Base-by-base conservation (phyloP, 2,113 vertebrate species). In the Mandrillus leucophaeus region DNA sequence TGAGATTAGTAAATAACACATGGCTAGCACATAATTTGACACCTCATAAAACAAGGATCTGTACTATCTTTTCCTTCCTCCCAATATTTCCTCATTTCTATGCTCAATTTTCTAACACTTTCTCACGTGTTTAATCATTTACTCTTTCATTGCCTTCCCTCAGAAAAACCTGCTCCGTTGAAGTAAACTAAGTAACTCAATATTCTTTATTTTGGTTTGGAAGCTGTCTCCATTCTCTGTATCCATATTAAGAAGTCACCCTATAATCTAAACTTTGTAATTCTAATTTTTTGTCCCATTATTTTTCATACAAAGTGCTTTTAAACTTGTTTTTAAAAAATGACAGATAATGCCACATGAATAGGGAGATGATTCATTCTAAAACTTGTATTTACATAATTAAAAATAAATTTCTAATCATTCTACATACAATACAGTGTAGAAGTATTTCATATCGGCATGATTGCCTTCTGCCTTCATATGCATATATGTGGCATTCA, bases 361-460 rank as follows among this genome's bases (percentile, higher is more conserved):
- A 94, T 68, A 94, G 12, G 61, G 5, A 79, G 25, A 35, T 88
- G 64, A 73, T 75, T 66, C 75, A 40, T 43, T 45, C 30, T 30
- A 93, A 96, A 97, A 87, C 43, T 59, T 68, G 59, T 6, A 38
- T 93, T 93, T 73, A 90, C 90, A 64, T n/a, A 95, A 59, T 76
- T 45, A 35, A 79, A 86, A 91, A 59, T 50, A 85, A 78, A 78
- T 86, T 30, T 91, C 20, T 72, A 90, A 64, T 68, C 59, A 68
- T 94, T 45, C 78, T 76, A 79, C 25, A 57, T 82, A 73, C 38
- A 35, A 57, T 43, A 38, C 17, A 43, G 20, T 84, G 40, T 59
- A 68, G 32, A 27, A 10, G 3, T 66, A 52, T 50, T 95, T 93
- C 43, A 0, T 72, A 80, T 76, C 75, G 80, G 48, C 22, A 57